Conservation (phyloP, 2,113 vertebrate genomes). For the Paradoxurus hermaphroditus region DNA sequence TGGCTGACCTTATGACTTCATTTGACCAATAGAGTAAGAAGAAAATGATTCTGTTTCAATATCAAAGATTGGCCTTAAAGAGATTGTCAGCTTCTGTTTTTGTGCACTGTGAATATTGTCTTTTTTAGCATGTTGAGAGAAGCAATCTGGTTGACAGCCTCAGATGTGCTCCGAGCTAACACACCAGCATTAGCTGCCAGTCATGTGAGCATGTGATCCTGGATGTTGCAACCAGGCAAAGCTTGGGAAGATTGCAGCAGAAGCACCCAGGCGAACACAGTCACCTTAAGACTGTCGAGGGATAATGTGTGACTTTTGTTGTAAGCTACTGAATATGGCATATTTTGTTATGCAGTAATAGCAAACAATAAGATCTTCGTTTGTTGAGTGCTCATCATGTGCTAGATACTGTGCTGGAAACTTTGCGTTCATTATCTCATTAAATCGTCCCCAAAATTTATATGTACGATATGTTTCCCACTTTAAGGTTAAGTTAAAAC, state of each 20-base stretch:
- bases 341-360: neutral
- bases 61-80: neutral
- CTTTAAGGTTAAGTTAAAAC: neutral
- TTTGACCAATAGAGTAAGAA: neutral
- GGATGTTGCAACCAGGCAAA: neutral
- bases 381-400: neutral
- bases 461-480: neutral
- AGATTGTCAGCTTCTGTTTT: neutral
- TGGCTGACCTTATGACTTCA: neutral
- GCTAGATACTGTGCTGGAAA: neutral
- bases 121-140: neutral
- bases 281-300: neutral
- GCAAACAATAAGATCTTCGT: neutral
- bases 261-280: neutral
- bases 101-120: neutral
- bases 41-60: neutral
- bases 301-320: neutral
- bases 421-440: neutral
- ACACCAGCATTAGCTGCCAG: neutral
- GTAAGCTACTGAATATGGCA: neutral
- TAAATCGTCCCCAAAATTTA: neutral
- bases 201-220: neutral
- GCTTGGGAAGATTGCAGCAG: neutral
- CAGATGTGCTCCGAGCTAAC: neutral
- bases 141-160: neutral